These are phyloP conservation scores for Tinamus major DNA, from an alignment of 2,797 vertebrate species.

Conservation along the genomic window DNA sequence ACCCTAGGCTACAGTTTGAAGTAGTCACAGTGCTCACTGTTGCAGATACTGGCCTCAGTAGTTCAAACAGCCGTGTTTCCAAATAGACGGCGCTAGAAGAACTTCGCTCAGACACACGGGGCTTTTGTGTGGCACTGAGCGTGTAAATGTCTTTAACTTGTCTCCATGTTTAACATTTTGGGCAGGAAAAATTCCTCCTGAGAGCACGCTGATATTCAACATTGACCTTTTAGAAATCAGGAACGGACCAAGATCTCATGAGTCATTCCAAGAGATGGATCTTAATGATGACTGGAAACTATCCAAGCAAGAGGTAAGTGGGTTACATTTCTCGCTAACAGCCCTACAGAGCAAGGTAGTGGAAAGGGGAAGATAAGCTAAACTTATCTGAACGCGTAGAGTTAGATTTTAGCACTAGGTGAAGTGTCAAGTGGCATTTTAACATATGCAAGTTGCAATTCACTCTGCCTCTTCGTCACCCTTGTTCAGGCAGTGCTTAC, in stretches of 20 bases:
- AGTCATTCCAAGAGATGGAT: conserved; percentile 98
- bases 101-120: accelerated
- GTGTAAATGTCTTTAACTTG: neutral
- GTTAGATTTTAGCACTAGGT: neutral
- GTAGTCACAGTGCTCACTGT: neutral
- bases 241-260: conserved; percentile 95
- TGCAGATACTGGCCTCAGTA: neutral
- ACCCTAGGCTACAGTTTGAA: neutral
- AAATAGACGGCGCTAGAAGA: neutral
- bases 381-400: neutral
- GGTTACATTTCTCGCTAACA: neutral
- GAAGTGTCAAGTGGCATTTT: too few relatives aligned
- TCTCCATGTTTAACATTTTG: neutral
- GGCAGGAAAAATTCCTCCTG: conserved; percentile 92
- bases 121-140: neutral
- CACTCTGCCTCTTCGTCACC: too few relatives aligned
- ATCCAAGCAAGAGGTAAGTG: conserved; percentile 89
- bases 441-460: too few relatives aligned
- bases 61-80: neutral
- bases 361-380: neutral
- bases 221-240: conserved; percentile 93
- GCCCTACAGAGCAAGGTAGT: neutral
- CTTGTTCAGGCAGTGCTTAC: neutral
- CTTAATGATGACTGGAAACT: conserved; percentile 98
- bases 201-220: conserved; percentile 93